phyloP scores from a whole-genome alignment of 2,888 invertebrate species.

The Andricus curvator region DNA sequence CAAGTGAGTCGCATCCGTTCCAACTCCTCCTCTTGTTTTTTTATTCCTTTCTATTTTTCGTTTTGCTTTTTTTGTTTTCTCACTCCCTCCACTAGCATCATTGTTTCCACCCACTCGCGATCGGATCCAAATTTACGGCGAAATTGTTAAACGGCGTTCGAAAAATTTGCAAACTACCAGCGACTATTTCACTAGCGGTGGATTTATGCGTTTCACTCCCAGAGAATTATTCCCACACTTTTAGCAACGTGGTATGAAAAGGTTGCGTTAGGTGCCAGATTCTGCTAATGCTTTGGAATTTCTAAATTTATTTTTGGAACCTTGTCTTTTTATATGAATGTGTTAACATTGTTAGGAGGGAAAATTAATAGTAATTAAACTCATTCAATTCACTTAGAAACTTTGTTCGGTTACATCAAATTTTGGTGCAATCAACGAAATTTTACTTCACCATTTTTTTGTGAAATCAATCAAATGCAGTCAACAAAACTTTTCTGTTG shows the following conservation, averaged over 20 bases:
- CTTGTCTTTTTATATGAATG: background rate
- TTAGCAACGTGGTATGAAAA: background rate
- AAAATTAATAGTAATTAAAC: background rate
- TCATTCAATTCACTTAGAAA: background rate
- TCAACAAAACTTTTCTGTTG: too few relatives aligned
- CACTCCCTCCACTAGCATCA: conserved; percentile 48
- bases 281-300: background rate
- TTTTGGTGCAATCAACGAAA: too few relatives aligned
- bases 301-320: background rate
- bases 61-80: conserved; percentile 39
- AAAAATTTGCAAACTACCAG: conserved; percentile 66
- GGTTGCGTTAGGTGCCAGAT: background rate
- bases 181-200: conserved; percentile 48
- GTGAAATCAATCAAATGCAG: too few relatives aligned
- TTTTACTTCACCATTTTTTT: too few relatives aligned
- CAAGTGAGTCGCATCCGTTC: conserved; percentile 50
- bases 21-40: conserved; percentile 43
- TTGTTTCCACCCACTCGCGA: conserved; percentile 54
- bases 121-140: conserved; percentile 62
- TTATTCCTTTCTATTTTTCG: conserved; percentile 30
- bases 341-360: background rate
- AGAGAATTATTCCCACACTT: background rate
- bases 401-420: too few relatives aligned
- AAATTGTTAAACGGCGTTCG: conserved; percentile 69
- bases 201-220: background rate